Conservation (phyloP, 2,888 invertebrate species). For the Nebria salina region DNA sequence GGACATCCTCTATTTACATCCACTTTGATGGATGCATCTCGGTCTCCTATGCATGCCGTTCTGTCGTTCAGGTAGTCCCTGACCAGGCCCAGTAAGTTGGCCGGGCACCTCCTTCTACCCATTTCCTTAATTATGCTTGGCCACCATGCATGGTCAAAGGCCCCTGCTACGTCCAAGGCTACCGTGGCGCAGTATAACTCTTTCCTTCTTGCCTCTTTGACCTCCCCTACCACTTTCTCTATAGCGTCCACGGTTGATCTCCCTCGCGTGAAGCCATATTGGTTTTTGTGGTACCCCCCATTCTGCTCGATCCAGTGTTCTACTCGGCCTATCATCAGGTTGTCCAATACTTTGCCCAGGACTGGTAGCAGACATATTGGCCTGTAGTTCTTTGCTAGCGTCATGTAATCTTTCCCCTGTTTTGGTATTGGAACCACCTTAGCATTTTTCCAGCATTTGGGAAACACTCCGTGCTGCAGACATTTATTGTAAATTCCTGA, state of each 20-base stretch:
- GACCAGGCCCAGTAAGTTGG: background rate
- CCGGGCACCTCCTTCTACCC: no score
- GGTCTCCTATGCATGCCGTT: no score
- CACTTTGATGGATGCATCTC: background rate
- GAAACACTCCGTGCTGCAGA: slow-evolving; percentile 19
- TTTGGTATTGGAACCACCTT: slow-evolving; percentile 52
- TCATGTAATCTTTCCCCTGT: slow-evolving; percentile 47
- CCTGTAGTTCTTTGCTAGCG: slow-evolving; percentile 38
- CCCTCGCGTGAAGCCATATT: slow-evolving; percentile 31
- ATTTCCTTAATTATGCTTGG: no score
- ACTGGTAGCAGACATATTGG: slow-evolving; percentile 40
- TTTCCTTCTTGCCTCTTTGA: slow-evolving; percentile 14
- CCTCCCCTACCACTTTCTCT: background rate
- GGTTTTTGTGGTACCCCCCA: slow-evolving; percentile 1
- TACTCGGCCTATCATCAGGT: slow-evolving; percentile 13
- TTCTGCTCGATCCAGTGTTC: slow-evolving; percentile 2
- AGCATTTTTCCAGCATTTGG: slow-evolving; percentile 50
- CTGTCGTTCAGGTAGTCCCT: background rate
- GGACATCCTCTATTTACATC: slow-evolving; percentile 33
- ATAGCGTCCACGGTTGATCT: slow-evolving; percentile 37
- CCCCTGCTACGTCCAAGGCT: slow-evolving; percentile 47
- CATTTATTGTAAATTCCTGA: slow-evolving; percentile 25
- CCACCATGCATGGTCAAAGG: background rate
- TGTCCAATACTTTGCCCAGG: slow-evolving; percentile 31
- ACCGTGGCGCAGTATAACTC: slow-evolving; percentile 44